phyloP scores from a whole-genome alignment of 2,888 invertebrate genomes.

The Emmelina monodactyla region DNA sequence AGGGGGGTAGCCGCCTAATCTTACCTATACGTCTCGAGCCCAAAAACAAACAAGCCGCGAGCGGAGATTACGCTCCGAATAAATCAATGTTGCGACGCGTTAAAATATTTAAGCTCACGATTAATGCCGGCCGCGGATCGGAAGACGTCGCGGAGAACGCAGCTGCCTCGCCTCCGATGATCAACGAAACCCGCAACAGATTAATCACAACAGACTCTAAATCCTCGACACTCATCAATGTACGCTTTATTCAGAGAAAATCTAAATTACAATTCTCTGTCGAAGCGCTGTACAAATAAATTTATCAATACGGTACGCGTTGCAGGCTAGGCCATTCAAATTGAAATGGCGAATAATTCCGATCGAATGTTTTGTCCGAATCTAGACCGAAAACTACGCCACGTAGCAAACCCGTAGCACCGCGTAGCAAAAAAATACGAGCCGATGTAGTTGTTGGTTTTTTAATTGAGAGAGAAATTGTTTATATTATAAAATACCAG shows the following conservation, averaged over 20 bases:
- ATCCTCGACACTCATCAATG: conserved; percentile 1
- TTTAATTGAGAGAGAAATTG: no score
- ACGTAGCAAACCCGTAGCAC: no score
- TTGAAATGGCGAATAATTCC: not conserved
- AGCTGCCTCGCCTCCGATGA: conserved; percentile 29
- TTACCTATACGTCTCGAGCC: conserved; percentile 58
- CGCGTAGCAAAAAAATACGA: no score
- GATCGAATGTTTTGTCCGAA: no score
- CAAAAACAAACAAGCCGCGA: conserved; percentile 61
- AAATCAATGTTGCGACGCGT: conserved; percentile 66
- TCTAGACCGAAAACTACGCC: no score
- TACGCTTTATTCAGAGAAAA: conserved; percentile 1
- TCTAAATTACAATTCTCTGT: conserved; percentile 1
- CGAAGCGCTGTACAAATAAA: conserved; percentile 1
- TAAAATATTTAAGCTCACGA: conserved; percentile 65
- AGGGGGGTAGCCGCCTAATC: conserved; percentile 45
- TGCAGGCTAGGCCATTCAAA: not conserved
- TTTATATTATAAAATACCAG: no score
- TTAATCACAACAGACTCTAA: conserved; percentile 21
- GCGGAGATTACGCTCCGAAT: conserved; percentile 59
- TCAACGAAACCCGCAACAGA: conserved; percentile 23
- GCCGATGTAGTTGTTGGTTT: no score
- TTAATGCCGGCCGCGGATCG: conserved; percentile 54
- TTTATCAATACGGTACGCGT: not conserved
- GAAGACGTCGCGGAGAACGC: conserved; percentile 39